Conservation (phyloP, 2,888 invertebrate genomes). For the Aradus depressus region DNA sequence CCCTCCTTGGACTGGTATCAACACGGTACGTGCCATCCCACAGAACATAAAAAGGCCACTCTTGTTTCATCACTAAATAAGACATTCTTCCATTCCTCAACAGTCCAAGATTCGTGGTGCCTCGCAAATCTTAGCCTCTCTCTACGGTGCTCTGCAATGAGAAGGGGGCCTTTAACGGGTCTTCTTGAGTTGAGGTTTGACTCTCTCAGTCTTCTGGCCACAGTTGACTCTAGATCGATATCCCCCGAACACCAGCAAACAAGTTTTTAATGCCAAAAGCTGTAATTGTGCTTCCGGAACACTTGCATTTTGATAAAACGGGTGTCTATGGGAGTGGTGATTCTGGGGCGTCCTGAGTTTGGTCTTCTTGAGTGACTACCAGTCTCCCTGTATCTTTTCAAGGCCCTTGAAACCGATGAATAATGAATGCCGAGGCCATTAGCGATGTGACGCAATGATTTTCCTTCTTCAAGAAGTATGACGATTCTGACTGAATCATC, state of each 20-base stretch:
- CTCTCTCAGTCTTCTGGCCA: not conserved
- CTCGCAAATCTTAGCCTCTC: not conserved
- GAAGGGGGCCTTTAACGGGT: too few relatives aligned
- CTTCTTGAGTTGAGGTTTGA: not conserved
- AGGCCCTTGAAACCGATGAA: not conserved
- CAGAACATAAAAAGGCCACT: not conserved
- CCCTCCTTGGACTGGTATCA: not conserved
- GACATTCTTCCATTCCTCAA: not conserved
- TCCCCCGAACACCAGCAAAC: too few relatives aligned
- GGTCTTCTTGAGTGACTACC: constrained; percentile 1
- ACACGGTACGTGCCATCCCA: not conserved
- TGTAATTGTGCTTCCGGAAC: too few relatives aligned
- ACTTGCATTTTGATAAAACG: too few relatives aligned
- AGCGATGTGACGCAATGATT: not conserved
- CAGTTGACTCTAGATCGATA: too few relatives aligned
- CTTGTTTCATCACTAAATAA: not conserved
- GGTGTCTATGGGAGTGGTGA: not conserved
- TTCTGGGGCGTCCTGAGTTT: too few relatives aligned
- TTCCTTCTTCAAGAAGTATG: not conserved
- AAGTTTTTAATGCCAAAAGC: too few relatives aligned
- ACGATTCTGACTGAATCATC: too few relatives aligned
- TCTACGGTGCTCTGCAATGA: not conserved
- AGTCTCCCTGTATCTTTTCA: constrained; percentile 1
- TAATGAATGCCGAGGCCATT: not conserved
- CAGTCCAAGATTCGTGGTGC: not conserved